Conservation (phyloP, 2,113 vertebrate genomes). For the Melierax canorus region DNA sequence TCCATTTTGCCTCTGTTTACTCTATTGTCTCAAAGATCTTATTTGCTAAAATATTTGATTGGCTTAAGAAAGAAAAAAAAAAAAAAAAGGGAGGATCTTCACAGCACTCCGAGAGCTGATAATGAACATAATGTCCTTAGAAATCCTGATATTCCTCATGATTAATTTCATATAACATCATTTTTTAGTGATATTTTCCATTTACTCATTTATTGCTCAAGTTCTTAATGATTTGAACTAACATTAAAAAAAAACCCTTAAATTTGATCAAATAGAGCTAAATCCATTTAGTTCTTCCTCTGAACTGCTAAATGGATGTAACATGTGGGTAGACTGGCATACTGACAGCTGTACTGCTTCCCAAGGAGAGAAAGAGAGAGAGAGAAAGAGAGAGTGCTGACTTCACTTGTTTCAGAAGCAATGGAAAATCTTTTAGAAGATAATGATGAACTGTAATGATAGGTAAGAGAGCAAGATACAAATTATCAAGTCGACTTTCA, state of each 20-base stretch:
- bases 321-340: neutral
- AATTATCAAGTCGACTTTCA: constrained; percentile 34
- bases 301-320: neutral
- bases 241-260: neutral
- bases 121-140: neutral
- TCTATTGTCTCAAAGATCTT: neutral
- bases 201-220: neutral
- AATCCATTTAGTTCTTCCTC: constrained; percentile 10
- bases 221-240: neutral
- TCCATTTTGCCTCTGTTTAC: neutral
- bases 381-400: neutral
- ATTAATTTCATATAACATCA: neutral
- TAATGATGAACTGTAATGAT: constrained; percentile 36
- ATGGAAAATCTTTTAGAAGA: constrained; percentile 29
- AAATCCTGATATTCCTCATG: neutral
- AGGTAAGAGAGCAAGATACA: constrained; percentile 35
- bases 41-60: neutral
- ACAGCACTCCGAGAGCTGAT: neutral
- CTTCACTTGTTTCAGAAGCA: constrained; percentile 26
- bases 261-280: constrained; percentile 4
- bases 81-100: neutral
- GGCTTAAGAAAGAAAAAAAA: neutral
- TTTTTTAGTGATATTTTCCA: neutral
- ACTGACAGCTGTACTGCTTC: neutral
- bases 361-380: neutral